Conservation (phyloP, 2,888 invertebrate genomes). For the Pheosia gnoma region DNA sequence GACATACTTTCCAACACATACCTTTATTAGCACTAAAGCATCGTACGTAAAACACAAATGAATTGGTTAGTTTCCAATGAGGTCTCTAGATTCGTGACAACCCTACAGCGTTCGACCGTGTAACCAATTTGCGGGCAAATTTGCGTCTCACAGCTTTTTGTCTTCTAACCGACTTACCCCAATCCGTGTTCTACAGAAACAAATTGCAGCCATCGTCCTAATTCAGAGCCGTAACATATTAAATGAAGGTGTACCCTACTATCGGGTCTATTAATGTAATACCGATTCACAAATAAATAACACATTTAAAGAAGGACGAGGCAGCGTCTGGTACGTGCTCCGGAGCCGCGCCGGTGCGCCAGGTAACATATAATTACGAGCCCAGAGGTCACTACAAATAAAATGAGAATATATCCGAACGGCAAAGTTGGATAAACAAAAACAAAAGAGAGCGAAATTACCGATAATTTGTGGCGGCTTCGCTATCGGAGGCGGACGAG, state of each 20-base stretch:
- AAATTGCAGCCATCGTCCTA: constrained; percentile 76
- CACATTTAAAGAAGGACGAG: constrained; percentile 74
- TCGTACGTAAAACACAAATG: background rate
- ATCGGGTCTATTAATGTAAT: constrained; percentile 78
- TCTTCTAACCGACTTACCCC: constrained; percentile 41
- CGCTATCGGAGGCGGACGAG: constrained; percentile 70
- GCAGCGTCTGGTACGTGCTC: constrained; percentile 68
- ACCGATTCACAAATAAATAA: constrained; percentile 81
- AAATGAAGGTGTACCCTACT: constrained; percentile 79
- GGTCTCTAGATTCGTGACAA: constrained; percentile 23
- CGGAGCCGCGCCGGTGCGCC: constrained; percentile 45
- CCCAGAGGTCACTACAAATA: constrained; percentile 81
- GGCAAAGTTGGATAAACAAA: constrained; percentile 66
- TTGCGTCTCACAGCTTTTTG: constrained; percentile 52
- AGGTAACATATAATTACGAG: constrained; percentile 75
- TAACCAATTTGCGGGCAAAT: constrained; percentile 61
- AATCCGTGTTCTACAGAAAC: constrained; percentile 40
- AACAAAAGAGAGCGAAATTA: constrained; percentile 80
- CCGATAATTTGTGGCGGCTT: constrained; percentile 70
- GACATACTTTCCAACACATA: no score
- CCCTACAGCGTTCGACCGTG: constrained; percentile 35
- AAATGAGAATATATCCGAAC: constrained; percentile 66
- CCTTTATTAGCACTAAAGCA: no score
- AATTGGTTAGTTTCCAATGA: background rate
- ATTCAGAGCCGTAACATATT: constrained; percentile 77